phyloP scores from a whole-genome alignment of 2,113 vertebrate species.

The Ptilonorhynchus violaceus region DNA sequence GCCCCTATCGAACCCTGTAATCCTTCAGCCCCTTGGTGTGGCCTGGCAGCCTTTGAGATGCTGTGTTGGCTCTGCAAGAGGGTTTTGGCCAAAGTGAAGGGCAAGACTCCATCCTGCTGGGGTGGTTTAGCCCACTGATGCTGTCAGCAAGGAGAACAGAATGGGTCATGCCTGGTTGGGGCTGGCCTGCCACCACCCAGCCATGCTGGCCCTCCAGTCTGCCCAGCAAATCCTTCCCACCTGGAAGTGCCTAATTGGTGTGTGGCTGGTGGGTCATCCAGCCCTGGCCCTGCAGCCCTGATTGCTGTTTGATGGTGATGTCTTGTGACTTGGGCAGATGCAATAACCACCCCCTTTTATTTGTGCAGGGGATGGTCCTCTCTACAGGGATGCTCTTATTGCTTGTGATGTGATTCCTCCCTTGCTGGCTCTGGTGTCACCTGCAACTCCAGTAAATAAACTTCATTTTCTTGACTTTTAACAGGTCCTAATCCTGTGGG shows the following conservation, averaged over 20 bases:
- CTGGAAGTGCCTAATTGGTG: not conserved
- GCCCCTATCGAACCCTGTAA: not conserved
- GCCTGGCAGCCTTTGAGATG: not conserved
- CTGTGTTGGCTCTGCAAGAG: not conserved
- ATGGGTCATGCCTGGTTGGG: not conserved
- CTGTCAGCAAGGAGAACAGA: not conserved
- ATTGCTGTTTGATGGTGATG: not conserved
- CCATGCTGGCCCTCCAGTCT: not conserved
- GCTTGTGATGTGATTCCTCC: slow-evolving; percentile 76
- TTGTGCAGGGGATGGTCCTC: slow-evolving; percentile 82
- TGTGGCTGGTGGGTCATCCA: not conserved
- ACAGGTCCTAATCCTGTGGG: not conserved
- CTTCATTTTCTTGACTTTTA: not conserved
- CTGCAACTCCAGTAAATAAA: slow-evolving; percentile 81
- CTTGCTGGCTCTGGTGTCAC: slow-evolving; percentile 78
- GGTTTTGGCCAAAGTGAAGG: not conserved
- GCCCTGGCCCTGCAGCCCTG: not conserved
- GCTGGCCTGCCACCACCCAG: not conserved
- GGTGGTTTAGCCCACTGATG: not conserved
- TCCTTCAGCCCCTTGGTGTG: not conserved
- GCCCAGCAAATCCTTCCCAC: not conserved
- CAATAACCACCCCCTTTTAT: not conserved
- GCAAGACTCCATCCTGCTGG: not conserved
- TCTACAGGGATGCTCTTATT: slow-evolving; percentile 85
- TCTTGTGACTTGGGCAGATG: not conserved